Conservation (phyloP, 2,113 vertebrate species). For the Lophura nycthemera region DNA sequence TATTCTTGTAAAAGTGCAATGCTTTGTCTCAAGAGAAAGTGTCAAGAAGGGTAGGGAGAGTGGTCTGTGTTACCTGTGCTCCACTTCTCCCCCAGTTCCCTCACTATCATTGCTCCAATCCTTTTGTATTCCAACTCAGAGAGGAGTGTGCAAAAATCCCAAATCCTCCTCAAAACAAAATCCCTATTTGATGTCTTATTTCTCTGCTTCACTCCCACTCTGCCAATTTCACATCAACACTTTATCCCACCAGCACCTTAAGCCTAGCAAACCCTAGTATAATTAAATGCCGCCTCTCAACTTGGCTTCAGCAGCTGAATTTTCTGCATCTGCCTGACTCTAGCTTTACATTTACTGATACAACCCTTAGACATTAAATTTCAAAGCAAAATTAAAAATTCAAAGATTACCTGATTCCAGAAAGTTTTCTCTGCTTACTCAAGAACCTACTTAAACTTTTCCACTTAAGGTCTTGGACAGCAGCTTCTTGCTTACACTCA, state of each 20-base stretch:
- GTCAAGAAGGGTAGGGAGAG: not conserved
- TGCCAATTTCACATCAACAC: slow-evolving; percentile 35
- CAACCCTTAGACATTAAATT: not conserved
- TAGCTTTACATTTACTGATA: not conserved
- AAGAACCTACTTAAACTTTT: not conserved
- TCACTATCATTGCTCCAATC: not conserved
- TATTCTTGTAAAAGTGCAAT: not conserved
- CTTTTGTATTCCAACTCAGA: not conserved
- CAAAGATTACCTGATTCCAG: not conserved
- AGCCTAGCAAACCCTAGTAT: slow-evolving; percentile 23
- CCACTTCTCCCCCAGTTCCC: not conserved
- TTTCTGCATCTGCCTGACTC: slow-evolving; percentile 4
- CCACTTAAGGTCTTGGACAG: not conserved
- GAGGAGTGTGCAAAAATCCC: not conserved
- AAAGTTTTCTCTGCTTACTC: not conserved
- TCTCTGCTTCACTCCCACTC: not conserved
- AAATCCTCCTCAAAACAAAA: not conserved
- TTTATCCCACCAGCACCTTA: slow-evolving; percentile 15
- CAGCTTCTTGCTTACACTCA: not conserved
- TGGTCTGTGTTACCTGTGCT: not conserved
- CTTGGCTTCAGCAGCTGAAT: not conserved
- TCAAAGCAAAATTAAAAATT: not conserved
- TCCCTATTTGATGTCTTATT: not conserved
- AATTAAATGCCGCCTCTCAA: slow-evolving; percentile 37
- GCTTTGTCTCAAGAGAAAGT: not conserved